Percentiles rank a stretch among this genome's conserved stretches.
Evolutionary conservation across 2,113 vertebrate species (phyloP).

Genomic region (Eclectus roratus): DNA sequence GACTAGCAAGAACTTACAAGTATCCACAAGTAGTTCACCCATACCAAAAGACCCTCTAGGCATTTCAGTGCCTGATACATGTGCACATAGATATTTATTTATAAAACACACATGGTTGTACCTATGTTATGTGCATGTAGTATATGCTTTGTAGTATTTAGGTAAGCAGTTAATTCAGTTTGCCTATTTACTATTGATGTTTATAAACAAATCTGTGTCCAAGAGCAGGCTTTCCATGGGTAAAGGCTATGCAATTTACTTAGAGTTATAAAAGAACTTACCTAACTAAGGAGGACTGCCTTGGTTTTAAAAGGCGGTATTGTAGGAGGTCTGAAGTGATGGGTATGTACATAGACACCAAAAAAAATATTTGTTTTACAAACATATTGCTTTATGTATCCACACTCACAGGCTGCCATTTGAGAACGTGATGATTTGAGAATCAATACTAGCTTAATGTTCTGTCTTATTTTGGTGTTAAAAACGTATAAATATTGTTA

Average conservation of each 20-base stretch:
- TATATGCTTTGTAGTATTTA: not conserved
- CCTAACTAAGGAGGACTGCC: not conserved
- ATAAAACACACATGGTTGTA: slow-evolving; percentile 20
- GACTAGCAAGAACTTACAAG: not conserved
- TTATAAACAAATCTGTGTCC: not conserved
- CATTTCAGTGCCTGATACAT: not conserved
- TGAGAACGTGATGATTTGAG: not conserved
- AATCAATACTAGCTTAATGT: not conserved
- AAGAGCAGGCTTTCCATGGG: not conserved
- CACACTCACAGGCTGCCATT: not conserved
- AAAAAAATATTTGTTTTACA: not conserved
- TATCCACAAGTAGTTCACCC: slow-evolving; percentile 9
- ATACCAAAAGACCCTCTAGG: not conserved
- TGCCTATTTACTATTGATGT: not conserved
- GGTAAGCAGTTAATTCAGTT: not conserved
- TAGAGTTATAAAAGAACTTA: not conserved
- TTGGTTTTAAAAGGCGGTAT: not conserved
- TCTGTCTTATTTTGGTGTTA: not conserved
- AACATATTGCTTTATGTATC: not conserved
- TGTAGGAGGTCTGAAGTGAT: not conserved
- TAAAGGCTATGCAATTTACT: not conserved
- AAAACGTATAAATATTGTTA: not conserved
- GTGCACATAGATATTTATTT: slow-evolving; percentile 24
- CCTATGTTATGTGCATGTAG: not conserved
- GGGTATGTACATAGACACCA: no score